These are phyloP conservation scores for Agrotis ipsilon DNA, from an alignment of 2,888 invertebrate species.

Conservation along the genomic window DNA sequence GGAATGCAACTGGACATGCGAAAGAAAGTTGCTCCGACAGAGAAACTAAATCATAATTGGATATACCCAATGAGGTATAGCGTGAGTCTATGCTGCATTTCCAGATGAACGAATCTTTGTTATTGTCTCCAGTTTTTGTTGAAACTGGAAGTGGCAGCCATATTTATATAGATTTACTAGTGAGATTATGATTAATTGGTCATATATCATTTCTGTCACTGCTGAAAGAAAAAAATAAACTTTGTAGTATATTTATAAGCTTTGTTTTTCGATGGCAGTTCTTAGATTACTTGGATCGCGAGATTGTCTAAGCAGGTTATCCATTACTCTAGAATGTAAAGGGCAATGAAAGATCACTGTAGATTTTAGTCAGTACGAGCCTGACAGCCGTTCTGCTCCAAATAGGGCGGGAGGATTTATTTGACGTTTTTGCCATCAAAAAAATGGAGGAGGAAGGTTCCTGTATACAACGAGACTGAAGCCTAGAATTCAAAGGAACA, in stretches of 20 bases:
- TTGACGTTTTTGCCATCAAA: too few species aligned
- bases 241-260: too few species aligned
- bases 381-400: too few species aligned
- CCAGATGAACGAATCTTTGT: conserved; percentile 55
- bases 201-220: neutral
- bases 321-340: too few species aligned
- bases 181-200: neutral
- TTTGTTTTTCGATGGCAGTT: neutral
- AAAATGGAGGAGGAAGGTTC: too few species aligned
- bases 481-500: too few species aligned
- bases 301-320: too few species aligned
- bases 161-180: neutral
- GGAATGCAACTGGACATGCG: conserved; percentile 59
- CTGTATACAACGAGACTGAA: too few species aligned
- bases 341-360: too few species aligned
- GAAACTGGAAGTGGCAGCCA: conserved; percentile 17
- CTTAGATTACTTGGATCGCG: neutral
- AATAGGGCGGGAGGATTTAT: too few species aligned
- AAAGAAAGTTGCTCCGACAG: conserved; percentile 63
- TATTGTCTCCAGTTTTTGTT: conserved; percentile 42
- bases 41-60: conserved; percentile 55
- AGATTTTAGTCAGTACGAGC: too few species aligned
- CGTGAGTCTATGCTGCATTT: conserved; percentile 62
- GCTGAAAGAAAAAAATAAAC: neutral
- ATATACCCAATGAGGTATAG: conserved; percentile 50